These are phyloP conservation scores for Parazoanthus swiftii DNA, from an alignment of 92 coral and sea anemone genomes.

Conservation along the genomic window DNA sequence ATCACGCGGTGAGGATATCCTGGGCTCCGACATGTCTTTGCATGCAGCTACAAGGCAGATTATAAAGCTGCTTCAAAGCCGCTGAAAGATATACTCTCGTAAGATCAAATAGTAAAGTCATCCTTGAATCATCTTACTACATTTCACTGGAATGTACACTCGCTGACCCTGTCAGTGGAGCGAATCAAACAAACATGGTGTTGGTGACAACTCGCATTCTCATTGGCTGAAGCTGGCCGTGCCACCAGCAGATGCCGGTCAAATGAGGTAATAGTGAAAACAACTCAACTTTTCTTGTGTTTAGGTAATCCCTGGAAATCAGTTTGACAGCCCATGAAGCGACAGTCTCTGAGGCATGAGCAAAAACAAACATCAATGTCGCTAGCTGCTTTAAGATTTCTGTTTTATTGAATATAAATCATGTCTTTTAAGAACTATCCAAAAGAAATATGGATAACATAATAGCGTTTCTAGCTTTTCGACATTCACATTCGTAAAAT, in stretches of 20 bases:
- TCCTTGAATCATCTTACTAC: slow-evolving; percentile 40
- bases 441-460: neutral
- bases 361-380: neutral
- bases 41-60: slow-evolving; percentile 14
- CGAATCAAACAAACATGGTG: slow-evolving; percentile 47
- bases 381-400: neutral
- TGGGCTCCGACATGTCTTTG: neutral
- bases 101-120: slow-evolving; percentile 12
- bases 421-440: neutral
- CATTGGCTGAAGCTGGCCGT: slow-evolving; percentile 40
- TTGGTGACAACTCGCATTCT: neutral
- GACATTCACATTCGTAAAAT: neutral
- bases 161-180: slow-evolving; percentile 43
- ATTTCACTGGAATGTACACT: slow-evolving; percentile 48
- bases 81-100: slow-evolving; percentile 19
- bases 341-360: slow-evolving; percentile 2
- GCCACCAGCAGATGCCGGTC: slow-evolving; percentile 78
- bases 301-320: slow-evolving; percentile 40
- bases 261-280: slow-evolving; percentile 71
- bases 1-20: neutral
- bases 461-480: neutral
- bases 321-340: slow-evolving; percentile 27
- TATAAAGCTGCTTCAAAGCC: neutral
- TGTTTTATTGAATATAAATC: neutral
- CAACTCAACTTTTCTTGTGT: slow-evolving; percentile 43